A percentile compares a stretch with the other conserved stretches of the same genome.
Conservation (phyloP, 1,140 invertebrate genomes). For the Saxidomus purpurata region DNA sequence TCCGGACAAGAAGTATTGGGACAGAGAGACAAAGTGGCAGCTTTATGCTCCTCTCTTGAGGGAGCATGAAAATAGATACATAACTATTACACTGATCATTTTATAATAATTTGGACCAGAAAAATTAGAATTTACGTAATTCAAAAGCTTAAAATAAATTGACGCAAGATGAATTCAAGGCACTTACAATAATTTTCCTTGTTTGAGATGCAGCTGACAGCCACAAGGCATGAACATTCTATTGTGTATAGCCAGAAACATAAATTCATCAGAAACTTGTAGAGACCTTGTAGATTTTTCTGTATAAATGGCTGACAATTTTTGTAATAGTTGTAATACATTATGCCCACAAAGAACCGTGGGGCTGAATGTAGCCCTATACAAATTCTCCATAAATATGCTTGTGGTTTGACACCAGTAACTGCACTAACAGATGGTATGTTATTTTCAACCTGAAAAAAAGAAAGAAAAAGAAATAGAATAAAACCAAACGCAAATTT, state of each 20-base stretch:
- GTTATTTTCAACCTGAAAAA: slow-evolving; percentile 92
- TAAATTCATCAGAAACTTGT: slow-evolving; percentile 90
- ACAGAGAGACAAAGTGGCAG: no score
- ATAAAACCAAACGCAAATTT: no score
- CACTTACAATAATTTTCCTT: slow-evolving; percentile 94
- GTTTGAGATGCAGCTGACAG: slow-evolving; percentile 97
- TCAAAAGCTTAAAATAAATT: neutral
- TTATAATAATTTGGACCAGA: no score
- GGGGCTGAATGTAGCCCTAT: slow-evolving; percentile 96
- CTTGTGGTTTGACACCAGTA: slow-evolving; percentile 95
- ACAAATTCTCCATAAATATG: slow-evolving; percentile 96
- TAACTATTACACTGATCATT: no score
- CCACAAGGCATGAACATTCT: slow-evolving; percentile 93
- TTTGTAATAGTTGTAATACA: slow-evolving; percentile 91
- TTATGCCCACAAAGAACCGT: slow-evolving; percentile 91
- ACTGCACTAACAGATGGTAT: slow-evolving; percentile 97
- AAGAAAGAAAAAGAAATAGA: no score
- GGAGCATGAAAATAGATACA: no score
- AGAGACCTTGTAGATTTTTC: slow-evolving; percentile 79
- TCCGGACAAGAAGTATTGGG: no score
- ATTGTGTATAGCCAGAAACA: slow-evolving; percentile 94
- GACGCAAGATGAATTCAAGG: no score
- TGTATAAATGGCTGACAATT: slow-evolving; percentile 73
- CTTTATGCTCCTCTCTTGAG: no score
- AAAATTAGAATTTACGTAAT: no score